Conservation (phyloP, 2,797 vertebrate genomes). For the Myiothlypis chrysogaster region DNA sequence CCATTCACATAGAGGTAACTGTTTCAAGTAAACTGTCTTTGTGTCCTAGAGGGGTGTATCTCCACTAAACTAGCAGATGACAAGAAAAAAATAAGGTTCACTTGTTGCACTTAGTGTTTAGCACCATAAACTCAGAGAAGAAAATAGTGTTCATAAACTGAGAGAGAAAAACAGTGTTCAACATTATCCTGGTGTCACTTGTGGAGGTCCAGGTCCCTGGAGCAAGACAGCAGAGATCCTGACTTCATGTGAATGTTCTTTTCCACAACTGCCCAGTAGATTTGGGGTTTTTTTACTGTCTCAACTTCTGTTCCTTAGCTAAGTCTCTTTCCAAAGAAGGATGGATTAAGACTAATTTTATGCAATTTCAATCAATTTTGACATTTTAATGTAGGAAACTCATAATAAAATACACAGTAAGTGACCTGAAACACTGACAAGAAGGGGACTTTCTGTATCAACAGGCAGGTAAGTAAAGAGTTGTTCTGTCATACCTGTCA, state of each 20-base stretch:
- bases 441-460: background rate
- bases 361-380: background rate
- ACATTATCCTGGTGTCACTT: accelerated
- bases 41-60: too few species aligned
- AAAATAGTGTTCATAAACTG: background rate
- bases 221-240: background rate
- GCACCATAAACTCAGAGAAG: background rate
- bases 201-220: background rate
- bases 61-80: background rate
- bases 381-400: background rate
- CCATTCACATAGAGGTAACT: accelerated
- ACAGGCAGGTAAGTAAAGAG: background rate
- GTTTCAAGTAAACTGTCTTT: background rate
- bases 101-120: background rate
- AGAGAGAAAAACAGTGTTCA: background rate
- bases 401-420: background rate
- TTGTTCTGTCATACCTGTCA: accelerated
- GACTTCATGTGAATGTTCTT: background rate
- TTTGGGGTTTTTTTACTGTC: accelerated
- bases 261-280: background rate
- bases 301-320: background rate
- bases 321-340: background rate
- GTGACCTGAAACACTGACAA: background rate
- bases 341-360: background rate
- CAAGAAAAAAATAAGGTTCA: background rate